Percentiles rank a stretch among this genome's conserved stretches.
These are phyloP conservation scores for Dicycla oo DNA, from an alignment of 2,888 invertebrate species.

Conservation along the genomic window DNA sequence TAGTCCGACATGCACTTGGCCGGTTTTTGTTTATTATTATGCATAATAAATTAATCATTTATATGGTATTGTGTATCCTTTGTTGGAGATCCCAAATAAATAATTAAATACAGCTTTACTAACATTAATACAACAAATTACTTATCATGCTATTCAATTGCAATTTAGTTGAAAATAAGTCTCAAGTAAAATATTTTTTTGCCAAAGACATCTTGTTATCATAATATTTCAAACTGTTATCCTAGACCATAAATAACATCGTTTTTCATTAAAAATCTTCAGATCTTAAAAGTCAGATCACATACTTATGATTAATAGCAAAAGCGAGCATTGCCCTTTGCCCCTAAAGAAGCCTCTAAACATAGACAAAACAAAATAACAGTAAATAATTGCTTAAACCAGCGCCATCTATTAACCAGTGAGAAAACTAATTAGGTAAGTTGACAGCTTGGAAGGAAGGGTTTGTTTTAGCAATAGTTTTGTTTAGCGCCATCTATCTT, in stretches of 20 bases:
- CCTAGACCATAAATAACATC: slow-evolving; percentile 19
- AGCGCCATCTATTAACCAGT: slow-evolving; percentile 14
- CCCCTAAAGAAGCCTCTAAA: background rate
- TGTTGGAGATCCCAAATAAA: too few relatives aligned
- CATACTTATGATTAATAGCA: slow-evolving; percentile 30
- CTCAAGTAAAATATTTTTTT: background rate
- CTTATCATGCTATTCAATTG: background rate
- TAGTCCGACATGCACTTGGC: too few relatives aligned
- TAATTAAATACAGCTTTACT: too few relatives aligned
- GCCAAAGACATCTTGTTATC: background rate
- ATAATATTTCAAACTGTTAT: slow-evolving; percentile 10
- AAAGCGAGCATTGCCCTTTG: slow-evolving; percentile 3
- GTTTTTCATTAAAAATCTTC: slow-evolving; percentile 25
- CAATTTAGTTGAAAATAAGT: background rate
- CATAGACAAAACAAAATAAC: background rate
- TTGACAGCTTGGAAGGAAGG: background rate
- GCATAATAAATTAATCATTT: too few relatives aligned
- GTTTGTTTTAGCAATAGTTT: background rate
- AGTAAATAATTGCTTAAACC: background rate
- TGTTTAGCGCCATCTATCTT: slow-evolving; percentile 33
- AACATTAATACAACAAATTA: background rate
- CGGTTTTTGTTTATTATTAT: too few relatives aligned
- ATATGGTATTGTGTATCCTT: too few relatives aligned
- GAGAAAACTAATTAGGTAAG: background rate
- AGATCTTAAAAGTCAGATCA: slow-evolving; percentile 30